A percentile compares a stretch with the other conserved stretches of the same genome.
phyloP scores from a whole-genome alignment of 2,113 vertebrate genomes.

The Ochotona curzoniae region DNA sequence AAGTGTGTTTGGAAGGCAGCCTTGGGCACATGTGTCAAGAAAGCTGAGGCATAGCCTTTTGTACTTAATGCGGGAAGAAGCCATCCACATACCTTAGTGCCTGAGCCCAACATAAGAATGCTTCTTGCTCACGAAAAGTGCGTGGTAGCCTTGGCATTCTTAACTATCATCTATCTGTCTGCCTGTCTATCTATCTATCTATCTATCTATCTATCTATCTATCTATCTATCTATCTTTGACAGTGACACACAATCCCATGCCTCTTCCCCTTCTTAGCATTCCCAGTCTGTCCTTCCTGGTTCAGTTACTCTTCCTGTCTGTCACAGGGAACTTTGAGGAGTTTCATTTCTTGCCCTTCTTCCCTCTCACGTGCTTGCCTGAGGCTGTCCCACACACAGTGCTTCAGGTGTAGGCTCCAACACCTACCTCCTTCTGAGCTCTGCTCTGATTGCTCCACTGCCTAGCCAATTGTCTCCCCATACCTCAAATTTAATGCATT shows the following conservation, averaged over 20 bases:
- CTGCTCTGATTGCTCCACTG: not conserved
- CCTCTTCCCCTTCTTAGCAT: not conserved
- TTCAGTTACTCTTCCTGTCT: not conserved
- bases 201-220: no score
- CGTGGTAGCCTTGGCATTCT: not conserved
- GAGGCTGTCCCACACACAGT: not conserved
- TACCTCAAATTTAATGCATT: not conserved
- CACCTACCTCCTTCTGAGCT: not conserved
- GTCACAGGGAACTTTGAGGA: not conserved
- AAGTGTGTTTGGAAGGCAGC: not conserved
- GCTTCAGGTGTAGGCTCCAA: not conserved
- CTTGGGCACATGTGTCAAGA: not conserved
- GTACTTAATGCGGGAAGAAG: not conserved
- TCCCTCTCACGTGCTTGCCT: not conserved
- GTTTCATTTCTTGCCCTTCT: not conserved
- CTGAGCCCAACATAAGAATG: not conserved
- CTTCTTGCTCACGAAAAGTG: no score
- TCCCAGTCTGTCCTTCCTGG: not conserved
- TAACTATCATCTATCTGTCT: no score
- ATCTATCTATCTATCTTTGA: no score
- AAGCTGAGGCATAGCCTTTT: not conserved
- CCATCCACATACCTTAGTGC: not conserved
- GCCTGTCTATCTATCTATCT: no score
- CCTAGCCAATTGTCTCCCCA: not conserved
- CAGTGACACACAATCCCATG: not conserved